These are phyloP conservation scores for Cyanocitta stelleri DNA, from an alignment of 2,113 vertebrate genomes.

Conservation along the genomic window DNA sequence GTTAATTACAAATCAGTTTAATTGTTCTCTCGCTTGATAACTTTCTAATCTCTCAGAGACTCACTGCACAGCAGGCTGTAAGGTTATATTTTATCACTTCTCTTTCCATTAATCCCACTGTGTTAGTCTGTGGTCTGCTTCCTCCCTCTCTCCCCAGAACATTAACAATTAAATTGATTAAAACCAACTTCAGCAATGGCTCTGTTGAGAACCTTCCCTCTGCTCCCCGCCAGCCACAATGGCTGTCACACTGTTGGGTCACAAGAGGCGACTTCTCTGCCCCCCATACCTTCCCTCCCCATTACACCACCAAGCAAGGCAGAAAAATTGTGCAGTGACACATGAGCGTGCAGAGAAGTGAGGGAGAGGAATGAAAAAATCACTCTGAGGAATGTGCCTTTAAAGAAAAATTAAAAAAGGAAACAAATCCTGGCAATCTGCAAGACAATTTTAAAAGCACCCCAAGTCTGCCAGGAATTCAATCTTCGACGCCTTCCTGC, in stretches of 20 bases:
- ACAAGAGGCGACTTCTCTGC: background rate
- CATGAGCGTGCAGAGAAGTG: background rate
- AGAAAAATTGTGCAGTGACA: background rate
- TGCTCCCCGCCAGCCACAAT: background rate
- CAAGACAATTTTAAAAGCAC: background rate
- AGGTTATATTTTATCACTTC: slow-evolving; percentile 62
- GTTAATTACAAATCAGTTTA: slow-evolving; percentile 72
- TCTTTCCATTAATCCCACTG: slow-evolving; percentile 48
- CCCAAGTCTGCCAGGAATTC: background rate
- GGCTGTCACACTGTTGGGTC: background rate
- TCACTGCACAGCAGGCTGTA: slow-evolving; percentile 51
- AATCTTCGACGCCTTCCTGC: background rate
- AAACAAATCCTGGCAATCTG: background rate
- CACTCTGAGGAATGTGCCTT: background rate
- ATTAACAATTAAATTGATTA: slow-evolving; percentile 59
- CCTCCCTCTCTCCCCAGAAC: background rate
- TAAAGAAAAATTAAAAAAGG: background rate
- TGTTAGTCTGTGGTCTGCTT: slow-evolving; percentile 35
- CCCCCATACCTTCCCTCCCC: background rate
- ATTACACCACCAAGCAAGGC: background rate
- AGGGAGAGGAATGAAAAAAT: background rate
- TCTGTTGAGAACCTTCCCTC: background rate
- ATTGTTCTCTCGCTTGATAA: slow-evolving; percentile 56
- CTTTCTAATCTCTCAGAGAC: slow-evolving; percentile 59
- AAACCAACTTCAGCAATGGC: background rate